Conservation (phyloP, 2,113 vertebrate genomes). For the Ailurus styani region DNA sequence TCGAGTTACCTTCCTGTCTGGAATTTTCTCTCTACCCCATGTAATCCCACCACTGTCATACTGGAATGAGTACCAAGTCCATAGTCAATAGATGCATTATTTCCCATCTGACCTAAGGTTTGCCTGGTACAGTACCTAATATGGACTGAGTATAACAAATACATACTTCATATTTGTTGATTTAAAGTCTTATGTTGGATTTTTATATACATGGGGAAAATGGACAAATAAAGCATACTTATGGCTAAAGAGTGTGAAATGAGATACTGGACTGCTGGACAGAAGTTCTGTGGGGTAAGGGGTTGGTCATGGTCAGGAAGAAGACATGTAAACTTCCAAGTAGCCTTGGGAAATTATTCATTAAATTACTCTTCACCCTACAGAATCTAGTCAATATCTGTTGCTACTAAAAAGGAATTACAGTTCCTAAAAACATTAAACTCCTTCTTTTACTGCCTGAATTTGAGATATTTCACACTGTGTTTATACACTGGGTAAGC, state of each 20-base stretch:
- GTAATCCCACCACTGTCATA: neutral
- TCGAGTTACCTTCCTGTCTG: neutral
- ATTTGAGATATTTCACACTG: neutral
- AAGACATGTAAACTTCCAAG: neutral
- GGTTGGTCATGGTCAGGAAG: neutral
- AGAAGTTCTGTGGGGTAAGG: neutral
- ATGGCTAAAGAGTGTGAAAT: neutral
- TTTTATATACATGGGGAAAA: neutral
- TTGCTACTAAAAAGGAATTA: neutral
- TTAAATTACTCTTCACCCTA: neutral
- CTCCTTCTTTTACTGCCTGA: neutral
- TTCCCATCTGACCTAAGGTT: neutral
- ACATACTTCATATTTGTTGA: neutral
- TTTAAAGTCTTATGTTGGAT: neutral
- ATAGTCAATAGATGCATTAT: neutral
- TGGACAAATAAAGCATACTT: neutral
- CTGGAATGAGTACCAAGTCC: neutral
- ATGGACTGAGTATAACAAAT: neutral
- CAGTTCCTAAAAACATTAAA: neutral
- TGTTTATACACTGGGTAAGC: neutral
- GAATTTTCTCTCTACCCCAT: neutral
- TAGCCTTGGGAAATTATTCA: neutral
- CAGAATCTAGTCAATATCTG: neutral
- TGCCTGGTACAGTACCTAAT: neutral
- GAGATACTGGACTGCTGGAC: neutral